These are phyloP conservation scores for Periophthalmus modestus DNA, from an alignment of 2,113 vertebrate species.

Conservation along the genomic window DNA sequence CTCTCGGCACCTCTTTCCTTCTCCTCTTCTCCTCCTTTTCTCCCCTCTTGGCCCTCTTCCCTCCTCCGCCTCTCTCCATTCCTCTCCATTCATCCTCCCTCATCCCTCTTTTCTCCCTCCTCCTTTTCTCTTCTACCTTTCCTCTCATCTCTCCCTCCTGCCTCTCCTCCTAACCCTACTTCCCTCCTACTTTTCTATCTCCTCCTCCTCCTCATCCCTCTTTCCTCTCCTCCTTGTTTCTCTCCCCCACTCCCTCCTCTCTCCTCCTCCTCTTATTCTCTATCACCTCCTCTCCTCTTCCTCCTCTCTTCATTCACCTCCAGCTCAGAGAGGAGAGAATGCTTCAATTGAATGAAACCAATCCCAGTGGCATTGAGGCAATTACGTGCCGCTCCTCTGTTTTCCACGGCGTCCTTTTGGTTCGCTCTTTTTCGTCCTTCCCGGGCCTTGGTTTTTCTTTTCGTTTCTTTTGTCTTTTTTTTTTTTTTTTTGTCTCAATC, in stretches of 20 bases:
- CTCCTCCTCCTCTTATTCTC: background rate
- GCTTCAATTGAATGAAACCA: slow-evolving; percentile 72
- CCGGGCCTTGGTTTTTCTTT: slow-evolving; percentile 42
- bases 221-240: background rate
- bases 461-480: slow-evolving; percentile 2
- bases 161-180: too few species aligned
- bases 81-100: too few species aligned
- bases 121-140: too few species aligned
- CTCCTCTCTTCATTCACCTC: slow-evolving; percentile 19
- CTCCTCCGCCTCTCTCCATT: too few species aligned
- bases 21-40: too few species aligned
- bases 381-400: slow-evolving; percentile 69
- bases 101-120: too few species aligned
- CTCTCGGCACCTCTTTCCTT: too few species aligned
- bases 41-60: too few species aligned
- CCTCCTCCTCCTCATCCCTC: background rate
- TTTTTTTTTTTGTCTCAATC: slow-evolving; percentile 39
- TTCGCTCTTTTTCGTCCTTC: slow-evolving; percentile 21
- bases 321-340: slow-evolving; percentile 55
- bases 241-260: background rate
- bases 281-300: background rate
- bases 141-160: too few species aligned
- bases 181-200: background rate
- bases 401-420: slow-evolving; percentile 34
- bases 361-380: slow-evolving; percentile 74